Conservation (phyloP, 2,113 vertebrate species). For the Phodopus roborovskii region DNA sequence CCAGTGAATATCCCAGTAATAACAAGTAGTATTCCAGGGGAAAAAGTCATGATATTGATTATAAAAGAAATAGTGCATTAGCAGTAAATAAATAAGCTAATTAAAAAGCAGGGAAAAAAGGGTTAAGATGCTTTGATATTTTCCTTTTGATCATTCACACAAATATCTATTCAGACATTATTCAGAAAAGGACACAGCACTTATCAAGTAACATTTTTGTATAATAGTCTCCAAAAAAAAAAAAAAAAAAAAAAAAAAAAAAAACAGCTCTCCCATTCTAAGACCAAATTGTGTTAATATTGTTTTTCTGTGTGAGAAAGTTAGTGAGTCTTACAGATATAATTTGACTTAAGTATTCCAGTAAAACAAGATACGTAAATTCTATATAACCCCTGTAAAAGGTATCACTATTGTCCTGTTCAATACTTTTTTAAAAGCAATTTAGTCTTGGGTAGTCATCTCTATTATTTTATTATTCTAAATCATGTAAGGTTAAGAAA, state of each 20-base stretch:
- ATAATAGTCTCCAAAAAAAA: too few species aligned
- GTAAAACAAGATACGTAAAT: conserved; percentile 6
- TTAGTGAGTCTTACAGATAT: neutral
- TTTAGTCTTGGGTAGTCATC: conserved; percentile 28
- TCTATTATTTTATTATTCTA: conserved; percentile 8
- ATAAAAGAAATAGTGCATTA: neutral
- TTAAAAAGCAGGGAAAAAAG: neutral
- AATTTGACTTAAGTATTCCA: neutral
- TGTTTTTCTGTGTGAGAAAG: neutral
- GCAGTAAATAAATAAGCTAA: neutral
- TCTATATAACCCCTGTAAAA: neutral
- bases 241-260: accelerated
- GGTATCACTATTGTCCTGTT: neutral
- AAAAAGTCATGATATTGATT: neutral
- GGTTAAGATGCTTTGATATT: neutral
- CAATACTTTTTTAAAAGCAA: neutral
- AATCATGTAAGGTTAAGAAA: neutral
- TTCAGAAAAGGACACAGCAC: neutral
- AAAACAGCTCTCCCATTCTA: neutral
- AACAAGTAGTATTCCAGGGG: neutral
- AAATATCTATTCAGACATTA: neutral
- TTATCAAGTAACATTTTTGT: neutral
- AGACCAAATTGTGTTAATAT: neutral
- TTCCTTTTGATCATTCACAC: neutral
- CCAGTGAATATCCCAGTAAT: neutral